A percentile compares a stretch with the other conserved stretches of the same genome.
These are phyloP conservation scores for Pterocles burchelli DNA, from an alignment of 2,113 vertebrate genomes.

Conservation along the genomic window DNA sequence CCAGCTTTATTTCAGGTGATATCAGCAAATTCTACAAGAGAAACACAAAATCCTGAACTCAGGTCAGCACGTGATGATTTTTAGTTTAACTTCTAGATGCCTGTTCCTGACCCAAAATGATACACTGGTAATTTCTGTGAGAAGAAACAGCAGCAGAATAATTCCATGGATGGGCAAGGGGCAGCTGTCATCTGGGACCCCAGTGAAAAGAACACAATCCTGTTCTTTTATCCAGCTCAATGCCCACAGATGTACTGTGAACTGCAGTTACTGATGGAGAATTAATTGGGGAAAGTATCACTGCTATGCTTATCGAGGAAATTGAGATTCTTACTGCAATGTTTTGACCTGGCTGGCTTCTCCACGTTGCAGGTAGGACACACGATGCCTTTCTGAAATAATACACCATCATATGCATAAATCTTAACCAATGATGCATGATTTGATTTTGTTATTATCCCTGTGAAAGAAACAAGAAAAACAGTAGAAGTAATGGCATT, in stretches of 20 bases:
- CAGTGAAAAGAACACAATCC: not conserved
- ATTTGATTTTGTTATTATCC: constrained; percentile 84
- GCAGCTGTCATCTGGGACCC: not conserved
- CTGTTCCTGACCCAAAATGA: not conserved
- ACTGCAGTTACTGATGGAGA: not conserved
- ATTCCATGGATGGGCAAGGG: not conserved
- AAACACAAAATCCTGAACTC: not conserved
- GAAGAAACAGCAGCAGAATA: not conserved
- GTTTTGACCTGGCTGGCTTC: constrained; percentile 95
- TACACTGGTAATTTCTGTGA: not conserved
- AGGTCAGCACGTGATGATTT: not conserved
- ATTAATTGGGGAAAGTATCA: not conserved
- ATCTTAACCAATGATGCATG: constrained; percentile 70
- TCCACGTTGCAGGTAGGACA: constrained; percentile 84
- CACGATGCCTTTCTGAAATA: constrained; percentile 79
- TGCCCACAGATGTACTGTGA: not conserved
- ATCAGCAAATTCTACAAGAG: not conserved
- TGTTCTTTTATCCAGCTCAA: too few relatives aligned
- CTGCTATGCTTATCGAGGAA: rapidly evolving
- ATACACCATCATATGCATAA: constrained; percentile 83
- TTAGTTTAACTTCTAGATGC: not conserved
- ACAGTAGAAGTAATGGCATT: rapidly evolving
- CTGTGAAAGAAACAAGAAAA: constrained; percentile 63
- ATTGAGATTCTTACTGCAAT: constrained; percentile 84
- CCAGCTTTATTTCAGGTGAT: not conserved